Evolutionary conservation across 2,888 invertebrate genomes (phyloP).

Genomic region (Parelbella ahira): DNA sequence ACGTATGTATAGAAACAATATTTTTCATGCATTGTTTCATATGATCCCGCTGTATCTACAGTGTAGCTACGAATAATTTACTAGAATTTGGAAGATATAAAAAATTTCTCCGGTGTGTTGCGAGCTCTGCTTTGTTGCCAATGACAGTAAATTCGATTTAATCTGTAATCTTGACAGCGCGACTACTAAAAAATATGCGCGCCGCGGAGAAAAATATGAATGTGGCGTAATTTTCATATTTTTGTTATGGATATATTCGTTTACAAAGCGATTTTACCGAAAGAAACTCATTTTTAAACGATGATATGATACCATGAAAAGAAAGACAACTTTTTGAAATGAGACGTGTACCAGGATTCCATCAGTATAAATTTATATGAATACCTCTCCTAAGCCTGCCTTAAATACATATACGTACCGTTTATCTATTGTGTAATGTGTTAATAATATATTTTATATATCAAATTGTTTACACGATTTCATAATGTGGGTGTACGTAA

Average conservation of each 20-base stretch:
- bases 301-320: too few species aligned
- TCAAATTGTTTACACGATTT: conserved; percentile 10
- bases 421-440: too few species aligned
- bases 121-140: conserved; percentile 55
- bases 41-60: too few species aligned
- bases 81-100: conserved; percentile 11
- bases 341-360: too few species aligned
- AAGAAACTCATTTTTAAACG: too few species aligned
- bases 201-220: conserved; percentile 2
- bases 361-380: neutral
- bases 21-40: conserved; percentile 44
- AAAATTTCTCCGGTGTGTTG: conserved; percentile 42
- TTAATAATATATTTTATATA: conserved; percentile 3
- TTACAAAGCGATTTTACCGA: too few species aligned
- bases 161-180: conserved; percentile 12
- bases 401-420: too few species aligned
- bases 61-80: conserved; percentile 16
- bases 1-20: too few species aligned
- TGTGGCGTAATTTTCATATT: conserved; percentile 1
- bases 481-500: conserved; percentile 9
- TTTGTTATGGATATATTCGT: too few species aligned
- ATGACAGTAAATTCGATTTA: conserved; percentile 55
- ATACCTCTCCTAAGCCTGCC: too few species aligned
- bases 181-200: conserved; percentile 14
- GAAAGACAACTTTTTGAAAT: too few species aligned